Evolutionary conservation across 2,797 vertebrate species (phyloP).

Genomic region (Lutjanus argentimaculatus): DNA sequence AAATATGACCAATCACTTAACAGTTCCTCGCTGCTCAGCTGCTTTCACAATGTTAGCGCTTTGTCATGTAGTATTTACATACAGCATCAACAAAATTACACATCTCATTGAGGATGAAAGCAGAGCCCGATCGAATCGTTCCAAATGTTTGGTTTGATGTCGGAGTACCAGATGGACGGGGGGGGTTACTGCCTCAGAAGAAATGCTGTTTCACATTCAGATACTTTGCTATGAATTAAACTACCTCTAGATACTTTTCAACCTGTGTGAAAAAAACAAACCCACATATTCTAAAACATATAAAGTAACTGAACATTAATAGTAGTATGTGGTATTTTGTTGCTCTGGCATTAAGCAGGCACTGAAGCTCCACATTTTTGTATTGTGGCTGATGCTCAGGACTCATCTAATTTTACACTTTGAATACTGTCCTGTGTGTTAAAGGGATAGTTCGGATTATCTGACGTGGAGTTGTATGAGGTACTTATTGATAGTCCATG

Average conservation of each 20-base stretch:
- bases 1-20: conserved; percentile 44
- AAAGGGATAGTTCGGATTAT: too few species aligned
- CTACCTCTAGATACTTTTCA: neutral
- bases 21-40: conserved; percentile 40
- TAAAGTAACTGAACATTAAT: neutral
- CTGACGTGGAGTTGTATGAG: too few species aligned
- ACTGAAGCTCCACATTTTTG: conserved; percentile 63
- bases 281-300: conserved; percentile 3
- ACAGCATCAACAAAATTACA: conserved; percentile 55
- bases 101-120: conserved; percentile 32
- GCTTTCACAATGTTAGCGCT: conserved; percentile 67
- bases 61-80: conserved; percentile 66
- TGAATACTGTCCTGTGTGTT: conserved; percentile 16
- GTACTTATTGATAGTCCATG: too few species aligned
- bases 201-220: conserved; percentile 45
- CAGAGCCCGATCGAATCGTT: conserved; percentile 25
- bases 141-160: conserved; percentile 47
- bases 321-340: conserved; percentile 21
- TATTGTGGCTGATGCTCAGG: conserved; percentile 43
- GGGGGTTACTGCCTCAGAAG: conserved; percentile 6
- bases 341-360: conserved; percentile 59
- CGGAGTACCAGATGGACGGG: conserved; percentile 45
- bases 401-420: conserved; percentile 9
- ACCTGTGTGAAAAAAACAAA: too few species aligned
- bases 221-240: conserved; percentile 27